Base-by-base conservation (phyloP, 1,140 invertebrate genomes). In the Pachypsylla venusta region DNA sequence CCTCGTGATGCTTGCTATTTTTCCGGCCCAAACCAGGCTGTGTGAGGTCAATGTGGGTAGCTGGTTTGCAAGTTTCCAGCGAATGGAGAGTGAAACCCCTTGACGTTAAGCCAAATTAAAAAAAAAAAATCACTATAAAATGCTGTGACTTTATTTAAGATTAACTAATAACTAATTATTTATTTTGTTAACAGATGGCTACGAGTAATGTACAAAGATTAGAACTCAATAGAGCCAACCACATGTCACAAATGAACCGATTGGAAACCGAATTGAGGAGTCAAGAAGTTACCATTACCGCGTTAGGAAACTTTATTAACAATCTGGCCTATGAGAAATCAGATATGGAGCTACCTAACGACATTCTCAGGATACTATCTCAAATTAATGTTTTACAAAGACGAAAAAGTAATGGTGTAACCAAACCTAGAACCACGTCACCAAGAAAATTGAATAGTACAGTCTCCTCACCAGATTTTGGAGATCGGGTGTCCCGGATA, bases 241-340 rank as follows among this genome's bases (percentile, higher is more conserved):
- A 82, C 60, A 76, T 81, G 64, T 67, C 76, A 0, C 74, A 74
- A 59, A 69, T 81, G 12, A 76, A 80, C 28, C 73, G 76, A 56
- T 64, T 83, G 2, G 81, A 84, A 63, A 76, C 77, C 20, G 78
- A 83, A 59, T 79, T 79, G 58, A 76, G 81, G 28, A 76, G 76
- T 19, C 63, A 83, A 22, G 81, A 84, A 66, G 74, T 81, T 0
- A 82, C 80, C 0, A 76, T 84, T 1, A 63, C 70, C 0, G 77
- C 77, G 0, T 68, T 84, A 1, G 81, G 80, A 1, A 72, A 73
- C 1, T 84, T 80, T 59, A 73, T 84, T 25, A 75, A 78, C 30
- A 75, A 75, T 48, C 61, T 84, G 54, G 73, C 76, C 1, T 81
- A 83, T 27, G 73, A 70, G 2, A 68, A 75, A 19, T 69, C 75